Evolutionary conservation across 2,888 invertebrate genomes (phyloP).

Genomic region (Melanargia galathea): DNA sequence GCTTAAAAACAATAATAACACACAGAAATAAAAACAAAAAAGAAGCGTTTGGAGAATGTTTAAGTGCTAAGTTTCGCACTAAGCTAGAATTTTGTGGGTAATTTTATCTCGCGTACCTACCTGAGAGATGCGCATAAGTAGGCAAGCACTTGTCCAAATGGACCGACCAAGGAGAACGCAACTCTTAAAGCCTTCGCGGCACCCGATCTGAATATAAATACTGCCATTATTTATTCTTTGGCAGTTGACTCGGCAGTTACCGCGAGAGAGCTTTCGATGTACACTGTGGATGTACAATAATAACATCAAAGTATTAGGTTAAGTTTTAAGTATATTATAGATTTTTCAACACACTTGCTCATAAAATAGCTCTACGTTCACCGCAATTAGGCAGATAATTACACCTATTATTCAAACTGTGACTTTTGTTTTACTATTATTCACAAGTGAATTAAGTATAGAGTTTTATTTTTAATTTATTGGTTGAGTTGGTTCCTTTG

Average conservation of each 20-base stretch:
- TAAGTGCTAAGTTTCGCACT: not conserved
- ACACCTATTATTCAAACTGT: too few species aligned
- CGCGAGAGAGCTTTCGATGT: slow-evolving; percentile 8
- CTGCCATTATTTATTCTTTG: slow-evolving; percentile 27
- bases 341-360: too few species aligned
- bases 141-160: slow-evolving; percentile 25
- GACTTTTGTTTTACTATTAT: too few species aligned
- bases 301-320: not conserved
- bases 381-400: too few species aligned
- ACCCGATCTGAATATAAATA: slow-evolving; percentile 25
- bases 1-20: too few species aligned
- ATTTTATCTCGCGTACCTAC: slow-evolving; percentile 15
- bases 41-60: not conserved
- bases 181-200: slow-evolving; percentile 21
- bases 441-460: too few species aligned
- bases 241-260: slow-evolving; percentile 22
- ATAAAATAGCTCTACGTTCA: too few species aligned
- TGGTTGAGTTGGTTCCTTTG: too few species aligned
- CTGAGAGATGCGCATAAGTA: slow-evolving; percentile 15
- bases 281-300: not conserved
- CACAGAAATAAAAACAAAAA: not conserved
- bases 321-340: not conserved
- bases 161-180: slow-evolving; percentile 22
- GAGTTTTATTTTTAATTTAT: too few species aligned
- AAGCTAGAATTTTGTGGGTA: slow-evolving; percentile 17